A percentile compares a stretch with the other conserved stretches of the same genome.
phyloP scores from a whole-genome alignment of 2,113 vertebrate genomes.

The Oostethus manadensis region DNA sequence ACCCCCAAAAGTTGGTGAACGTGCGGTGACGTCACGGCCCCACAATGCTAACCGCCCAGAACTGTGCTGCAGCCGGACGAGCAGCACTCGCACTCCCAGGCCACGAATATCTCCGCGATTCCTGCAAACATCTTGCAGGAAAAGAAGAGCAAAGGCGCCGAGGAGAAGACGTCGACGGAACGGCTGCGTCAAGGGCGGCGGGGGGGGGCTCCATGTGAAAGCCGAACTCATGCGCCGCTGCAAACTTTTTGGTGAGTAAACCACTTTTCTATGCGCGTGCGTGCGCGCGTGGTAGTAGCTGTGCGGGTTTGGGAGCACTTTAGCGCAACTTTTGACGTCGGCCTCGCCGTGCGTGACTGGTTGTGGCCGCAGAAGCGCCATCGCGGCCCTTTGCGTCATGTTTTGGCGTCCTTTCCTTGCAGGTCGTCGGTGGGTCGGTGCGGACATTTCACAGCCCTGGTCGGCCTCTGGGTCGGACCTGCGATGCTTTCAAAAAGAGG shows the following conservation, averaged over 20 bases:
- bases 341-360: background rate
- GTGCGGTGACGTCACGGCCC: constrained; percentile 80
- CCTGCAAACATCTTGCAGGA: constrained; percentile 45
- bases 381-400: constrained; percentile 3
- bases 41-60: constrained; percentile 80
- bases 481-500: too few relatives aligned
- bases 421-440: background rate
- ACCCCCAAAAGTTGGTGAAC: constrained; percentile 72
- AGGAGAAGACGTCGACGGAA: constrained; percentile 34
- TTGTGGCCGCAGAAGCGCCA: constrained; percentile 2
- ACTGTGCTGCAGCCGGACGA: constrained; percentile 74
- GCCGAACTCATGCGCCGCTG: constrained; percentile 72
- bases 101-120: constrained; percentile 67
- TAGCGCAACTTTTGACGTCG: constrained; percentile 6
- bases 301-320: background rate
- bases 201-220: constrained; percentile 68
- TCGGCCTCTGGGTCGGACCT: too few relatives aligned
- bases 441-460: too few relatives aligned
- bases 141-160: constrained; percentile 40
- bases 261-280: constrained; percentile 41
- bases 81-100: constrained; percentile 72
- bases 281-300: background rate
- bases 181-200: too few relatives aligned
- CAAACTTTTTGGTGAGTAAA: constrained; percentile 76
- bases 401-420: background rate